Evolutionary conservation across 2,797 vertebrate species (phyloP), one percentile per base, ranked within the genome.

Genomic region (Sebastes minor): DNA sequence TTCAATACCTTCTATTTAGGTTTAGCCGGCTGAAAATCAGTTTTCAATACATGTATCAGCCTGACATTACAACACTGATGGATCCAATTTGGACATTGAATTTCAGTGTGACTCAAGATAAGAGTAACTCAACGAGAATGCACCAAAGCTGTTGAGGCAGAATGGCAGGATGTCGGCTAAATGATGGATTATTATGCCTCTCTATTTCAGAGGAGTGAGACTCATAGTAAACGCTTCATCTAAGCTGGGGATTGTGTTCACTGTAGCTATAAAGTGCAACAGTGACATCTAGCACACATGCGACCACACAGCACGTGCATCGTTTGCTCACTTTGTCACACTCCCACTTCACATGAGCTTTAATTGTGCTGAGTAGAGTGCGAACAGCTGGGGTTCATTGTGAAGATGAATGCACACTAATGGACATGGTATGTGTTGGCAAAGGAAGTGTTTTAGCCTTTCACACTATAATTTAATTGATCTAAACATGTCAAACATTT

Each of bases 281-380:
- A 96, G 92, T 95, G 96, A 95, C 96, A 95, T 94, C 96, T 96
- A 95, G 94, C 90, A 88, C 7, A 76, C 32, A 13, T 66, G 13
- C 8, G 2, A 16, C 2, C 59, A 30, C 71, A 90, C 66, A 78
- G 57, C 89, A 89, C 52, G 6, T 49, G 4, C 3, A n/a, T 11
- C 14, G 28, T 71, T 46, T 20, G 11, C 57, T 12, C 8, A 13
- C 20, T 8, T 14, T 16, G 18, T 30, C 35, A 20, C 67, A 28
- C 9, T 62, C 13, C 1, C 13, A 11, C 16, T 18, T 38, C 20
- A 57, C 12, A 62, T 35, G 13, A 55, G 27, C 52, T 76, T 10
- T 66, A 74, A 14, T 27, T 27, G n/a, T 18, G 27, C 23, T 18
- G 16, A 62, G 20, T 6, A 56, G 23, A 23, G 27, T 28, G 6